Percentiles rank a stretch among this genome's conserved stretches.
These are phyloP conservation scores for Psix sp. DNA, from an alignment of 1,140 invertebrate species.

Conservation along the genomic window DNA sequence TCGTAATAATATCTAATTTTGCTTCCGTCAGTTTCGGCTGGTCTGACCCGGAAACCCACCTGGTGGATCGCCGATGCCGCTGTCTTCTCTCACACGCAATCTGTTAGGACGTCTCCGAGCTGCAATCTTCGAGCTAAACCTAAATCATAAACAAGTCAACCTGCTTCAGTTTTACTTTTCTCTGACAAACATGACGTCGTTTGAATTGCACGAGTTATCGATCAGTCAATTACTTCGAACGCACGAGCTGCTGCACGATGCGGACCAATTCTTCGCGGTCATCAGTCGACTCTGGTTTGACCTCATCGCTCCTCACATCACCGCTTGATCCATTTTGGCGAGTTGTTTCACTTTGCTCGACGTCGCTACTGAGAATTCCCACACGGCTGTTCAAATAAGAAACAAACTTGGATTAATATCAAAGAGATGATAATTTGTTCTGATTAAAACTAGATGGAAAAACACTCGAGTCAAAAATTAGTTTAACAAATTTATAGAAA, in stretches of 20 bases:
- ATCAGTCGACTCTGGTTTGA: slow-evolving; percentile 17
- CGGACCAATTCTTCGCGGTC: slow-evolving; percentile 33
- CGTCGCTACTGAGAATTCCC: too few relatives aligned
- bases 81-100: slow-evolving; percentile 22
- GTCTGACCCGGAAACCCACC: too few relatives aligned
- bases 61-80: too few relatives aligned
- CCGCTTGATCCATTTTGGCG: too few relatives aligned
- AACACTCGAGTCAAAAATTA: too few relatives aligned
- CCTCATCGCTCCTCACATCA: not conserved
- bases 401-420: too few relatives aligned
- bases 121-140: slow-evolving; percentile 55
- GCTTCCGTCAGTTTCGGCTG: too few relatives aligned
- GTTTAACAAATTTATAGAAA: too few relatives aligned
- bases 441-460: too few relatives aligned
- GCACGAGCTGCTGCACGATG: slow-evolving; percentile 63
- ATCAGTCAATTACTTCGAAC: slow-evolving; percentile 60
- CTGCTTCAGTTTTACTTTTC: slow-evolving; percentile 7
- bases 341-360: slow-evolving; percentile 19
- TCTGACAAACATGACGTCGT: not conserved
- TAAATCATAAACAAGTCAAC: slow-evolving; percentile 38
- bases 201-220: not conserved
- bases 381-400: too few relatives aligned
- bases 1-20: too few relatives aligned
- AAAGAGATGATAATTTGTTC: too few relatives aligned
- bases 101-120: slow-evolving; percentile 19